Percentiles rank a stretch among this genome's conserved stretches.
Conservation (phyloP, 1,140 invertebrate species). For the Dryas iulia region DNA sequence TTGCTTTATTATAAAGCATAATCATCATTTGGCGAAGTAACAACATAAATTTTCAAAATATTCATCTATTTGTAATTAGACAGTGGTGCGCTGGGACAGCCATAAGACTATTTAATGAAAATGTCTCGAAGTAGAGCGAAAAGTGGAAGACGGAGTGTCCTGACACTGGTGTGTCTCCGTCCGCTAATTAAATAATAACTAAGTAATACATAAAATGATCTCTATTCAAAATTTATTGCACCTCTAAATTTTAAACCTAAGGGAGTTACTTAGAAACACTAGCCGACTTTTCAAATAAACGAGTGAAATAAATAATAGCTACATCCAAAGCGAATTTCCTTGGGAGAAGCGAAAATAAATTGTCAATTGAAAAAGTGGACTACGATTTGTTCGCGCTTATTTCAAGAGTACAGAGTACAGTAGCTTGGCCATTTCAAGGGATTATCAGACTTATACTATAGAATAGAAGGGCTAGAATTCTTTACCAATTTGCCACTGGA, state of each 20-base stretch:
- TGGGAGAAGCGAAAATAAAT: conserved; percentile 9
- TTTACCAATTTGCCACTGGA: neutral
- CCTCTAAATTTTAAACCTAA: neutral
- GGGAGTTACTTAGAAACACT: neutral
- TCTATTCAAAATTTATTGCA: neutral
- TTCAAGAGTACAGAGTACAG: neutral
- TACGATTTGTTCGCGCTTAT: conserved; percentile 11
- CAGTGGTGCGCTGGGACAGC: too few relatives aligned
- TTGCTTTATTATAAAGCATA: too few relatives aligned
- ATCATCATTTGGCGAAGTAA: too few relatives aligned
- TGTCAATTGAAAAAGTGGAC: conserved; percentile 6
- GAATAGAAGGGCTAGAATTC: neutral
- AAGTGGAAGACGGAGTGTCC: too few relatives aligned
- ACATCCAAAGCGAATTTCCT: neutral
- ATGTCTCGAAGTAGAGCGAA: too few relatives aligned
- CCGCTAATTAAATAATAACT: too few relatives aligned
- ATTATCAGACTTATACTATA: neutral
- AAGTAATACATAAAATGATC: neutral
- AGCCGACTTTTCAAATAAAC: conserved; percentile 6
- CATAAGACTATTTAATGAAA: too few relatives aligned
- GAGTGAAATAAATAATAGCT: conserved; percentile 15
- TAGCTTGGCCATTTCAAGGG: neutral
- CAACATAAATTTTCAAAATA: too few relatives aligned
- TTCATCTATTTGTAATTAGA: too few relatives aligned
- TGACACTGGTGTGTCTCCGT: too few relatives aligned